A percentile compares a stretch with the other conserved stretches of the same genome.
Conservation (phyloP, 2,888 invertebrate genomes). For the Limnephilus auricula region DNA sequence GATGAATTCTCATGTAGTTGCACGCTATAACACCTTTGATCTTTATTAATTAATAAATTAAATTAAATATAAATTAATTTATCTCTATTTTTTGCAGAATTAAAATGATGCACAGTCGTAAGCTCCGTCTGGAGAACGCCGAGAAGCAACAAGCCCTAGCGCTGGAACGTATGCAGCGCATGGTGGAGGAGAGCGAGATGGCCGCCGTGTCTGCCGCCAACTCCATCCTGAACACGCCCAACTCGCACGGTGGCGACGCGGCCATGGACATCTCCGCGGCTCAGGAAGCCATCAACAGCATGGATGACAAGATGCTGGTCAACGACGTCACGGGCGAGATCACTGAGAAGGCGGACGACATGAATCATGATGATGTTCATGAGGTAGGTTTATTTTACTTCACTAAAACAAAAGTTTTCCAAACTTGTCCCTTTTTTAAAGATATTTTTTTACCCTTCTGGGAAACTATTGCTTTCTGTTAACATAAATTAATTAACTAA, state of each 20-base stretch:
- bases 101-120: constrained; percentile 85
- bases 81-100: constrained; percentile 74
- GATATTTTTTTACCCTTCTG: too few relatives aligned
- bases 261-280: constrained; percentile 67
- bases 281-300: constrained; percentile 66
- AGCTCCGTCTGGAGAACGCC: constrained; percentile 85
- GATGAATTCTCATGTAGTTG: too few relatives aligned
- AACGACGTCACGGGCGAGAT: constrained; percentile 71
- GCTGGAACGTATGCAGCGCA: constrained; percentile 76
- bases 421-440: too few relatives aligned
- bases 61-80: not conserved
- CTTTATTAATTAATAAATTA: too few relatives aligned
- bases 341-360: constrained; percentile 68
- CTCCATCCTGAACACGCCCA: constrained; percentile 15
- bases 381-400: not conserved
- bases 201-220: constrained; percentile 52
- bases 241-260: not conserved
- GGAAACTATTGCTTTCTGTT: too few relatives aligned
- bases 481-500: too few relatives aligned
- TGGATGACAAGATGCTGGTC: constrained; percentile 70
- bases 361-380: not conserved
- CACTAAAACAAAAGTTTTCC: not conserved
- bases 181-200: constrained; percentile 71
- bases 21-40: not conserved
- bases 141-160: constrained; percentile 80